Evolutionary conservation across 2,113 vertebrate species (phyloP).

Genomic region (Tragelaphus strepsiceros): DNA sequence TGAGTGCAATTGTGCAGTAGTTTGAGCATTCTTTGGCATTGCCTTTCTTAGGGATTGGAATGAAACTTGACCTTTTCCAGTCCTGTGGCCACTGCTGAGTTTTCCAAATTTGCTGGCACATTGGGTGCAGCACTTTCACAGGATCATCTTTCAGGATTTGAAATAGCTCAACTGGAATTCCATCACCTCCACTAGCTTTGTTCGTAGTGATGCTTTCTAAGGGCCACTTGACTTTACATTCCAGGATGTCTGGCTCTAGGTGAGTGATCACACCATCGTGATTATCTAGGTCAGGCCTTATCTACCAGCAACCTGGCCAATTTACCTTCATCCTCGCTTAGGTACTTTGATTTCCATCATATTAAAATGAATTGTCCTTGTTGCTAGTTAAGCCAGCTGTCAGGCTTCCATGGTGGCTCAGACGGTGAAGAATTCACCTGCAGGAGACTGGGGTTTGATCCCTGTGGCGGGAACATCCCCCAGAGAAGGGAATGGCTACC

Average conservation of each 20-base stretch:
- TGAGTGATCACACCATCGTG: too few species aligned
- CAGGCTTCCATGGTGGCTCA: neutral
- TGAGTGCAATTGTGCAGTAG: neutral
- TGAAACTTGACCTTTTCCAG: neutral
- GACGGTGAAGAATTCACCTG: neutral
- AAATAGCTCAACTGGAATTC: too few species aligned
- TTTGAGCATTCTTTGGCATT: neutral
- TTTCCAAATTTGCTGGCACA: neutral
- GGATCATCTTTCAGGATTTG: too few species aligned
- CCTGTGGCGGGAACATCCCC: fast-evolving
- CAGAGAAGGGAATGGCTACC: neutral
- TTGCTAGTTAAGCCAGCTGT: neutral
- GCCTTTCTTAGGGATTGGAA: neutral
- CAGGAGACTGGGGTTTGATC: neutral
- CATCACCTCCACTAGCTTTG: too few species aligned
- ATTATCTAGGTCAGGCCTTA: neutral
- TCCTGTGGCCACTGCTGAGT: neutral
- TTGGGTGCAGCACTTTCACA: too few species aligned
- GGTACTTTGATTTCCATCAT: neutral
- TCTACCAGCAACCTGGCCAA: neutral
- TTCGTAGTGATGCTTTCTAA: too few species aligned
- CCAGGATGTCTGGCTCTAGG: too few species aligned
- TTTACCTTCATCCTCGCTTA: neutral
- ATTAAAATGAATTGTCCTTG: neutral
- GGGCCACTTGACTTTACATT: too few species aligned